Evolutionary conservation across 2,888 invertebrate species (phyloP), one percentile per base, ranked within the genome.

Genomic region (Polydrusus pterygomalis): DNA sequence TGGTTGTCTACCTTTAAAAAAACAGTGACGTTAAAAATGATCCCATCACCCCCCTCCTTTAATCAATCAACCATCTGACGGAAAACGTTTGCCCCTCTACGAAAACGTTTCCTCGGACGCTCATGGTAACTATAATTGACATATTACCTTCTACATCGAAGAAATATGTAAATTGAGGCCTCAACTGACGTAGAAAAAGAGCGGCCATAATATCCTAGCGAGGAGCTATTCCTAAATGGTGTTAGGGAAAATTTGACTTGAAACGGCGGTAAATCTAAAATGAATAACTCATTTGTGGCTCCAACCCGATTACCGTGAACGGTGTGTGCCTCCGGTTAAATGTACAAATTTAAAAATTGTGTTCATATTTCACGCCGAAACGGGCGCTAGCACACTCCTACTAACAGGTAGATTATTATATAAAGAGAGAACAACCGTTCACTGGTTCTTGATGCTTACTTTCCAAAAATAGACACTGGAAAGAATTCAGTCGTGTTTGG

Each of bases 221-320:
- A 51, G 65, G 65, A 75, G 49, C 64, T 73, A 68, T 68, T 65
- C 34, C 56, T 72, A 74, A 74, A 74, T 68, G 54, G 73, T 67
- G 75, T 70, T 72, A 67, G 72, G 80, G 82, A 81, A 84, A 85
- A 84, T 84, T 84, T 81, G 83, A 83, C 81, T 79, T 79, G 84
- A 85, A 83, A 82, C 77, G 81, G 80, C 81, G 84, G 83, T 85
- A 86, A 85, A 86, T 86, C 84, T 83, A 84, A 83, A 83, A 85
- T 86, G 85, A 85, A 85, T 85, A 85, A 85, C 85, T 85, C 85
- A 85, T 86, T 84, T 85, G 83, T 78, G 78, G 80, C 78, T 79
- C 82, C 83, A 85, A 85, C 85, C 84, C 84, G 84, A 86, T 86
- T 86, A 86, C 79, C 63, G 58, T 76, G 83, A 82, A 82, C 84